Evolutionary conservation across 2,113 vertebrate genomes (phyloP), one percentile per base, ranked within the genome.

Genomic region (Ameiurus melas): DNA sequence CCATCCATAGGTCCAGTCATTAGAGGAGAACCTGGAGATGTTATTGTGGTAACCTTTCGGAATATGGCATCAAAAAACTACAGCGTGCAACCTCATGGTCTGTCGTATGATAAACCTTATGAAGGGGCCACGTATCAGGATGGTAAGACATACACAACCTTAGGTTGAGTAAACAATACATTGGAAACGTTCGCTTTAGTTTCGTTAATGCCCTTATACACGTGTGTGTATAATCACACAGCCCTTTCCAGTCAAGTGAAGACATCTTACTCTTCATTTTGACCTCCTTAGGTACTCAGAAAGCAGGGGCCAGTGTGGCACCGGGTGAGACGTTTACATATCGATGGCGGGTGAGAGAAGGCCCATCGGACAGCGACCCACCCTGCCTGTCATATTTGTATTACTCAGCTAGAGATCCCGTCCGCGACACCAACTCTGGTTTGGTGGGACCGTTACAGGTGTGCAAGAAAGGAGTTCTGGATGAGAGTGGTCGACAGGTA

Each of bases 371-470:
- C 10, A 95, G n/a, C 1, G 98, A 99, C 57, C 93, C 98, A 0
- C 91, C 95, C 0, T 99, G 98, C 80, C 93, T 99, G 91, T 97
- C 98, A 16, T 99, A 98, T 83, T 90, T 99, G 14, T 99, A 99
- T 93, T 99, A 96, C 92, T 99, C 98, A 27, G 97, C 95, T 58
- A 95, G 94, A 0, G 92, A 97, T 47, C 94, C 97, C 0, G 91
- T 94, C 58, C 91, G 86, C 57, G 98, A 99, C 94, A 99, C 97
- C 36, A 98, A 95, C 91, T 95, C 98, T 0, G 98, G 98, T 22
- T 95, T 99, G 0, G 93, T 98, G 27, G 98, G 98, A 58, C 97
- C 98, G 88, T 92, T 99, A 91, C 93, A 99, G 3, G 95, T 99
- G 89, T 99, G 98, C 92, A 97, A 93, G 89, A 97, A 92, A 92